phyloP scores from a whole-genome alignment of 2,113 vertebrate species.

The Gobius niger region DNA sequence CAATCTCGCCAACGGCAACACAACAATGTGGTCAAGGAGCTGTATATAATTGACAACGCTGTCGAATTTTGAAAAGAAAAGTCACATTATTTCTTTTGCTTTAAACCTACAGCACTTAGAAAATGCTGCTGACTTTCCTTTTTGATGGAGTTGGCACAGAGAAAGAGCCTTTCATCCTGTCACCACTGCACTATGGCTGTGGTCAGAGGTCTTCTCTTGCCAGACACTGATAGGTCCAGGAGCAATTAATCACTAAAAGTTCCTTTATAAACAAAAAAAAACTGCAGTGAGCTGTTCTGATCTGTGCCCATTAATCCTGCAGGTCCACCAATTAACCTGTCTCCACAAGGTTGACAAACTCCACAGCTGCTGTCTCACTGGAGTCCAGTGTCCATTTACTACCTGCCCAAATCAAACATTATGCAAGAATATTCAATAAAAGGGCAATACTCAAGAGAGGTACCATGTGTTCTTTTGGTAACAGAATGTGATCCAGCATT shows the following conservation, averaged over 20 bases:
- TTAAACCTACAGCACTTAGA: background rate
- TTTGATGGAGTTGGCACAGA: background rate
- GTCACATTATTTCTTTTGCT: background rate
- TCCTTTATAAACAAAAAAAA: background rate
- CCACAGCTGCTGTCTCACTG: background rate
- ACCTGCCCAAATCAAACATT: background rate
- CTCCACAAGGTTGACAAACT: background rate
- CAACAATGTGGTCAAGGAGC: background rate
- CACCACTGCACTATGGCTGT: conserved; percentile 23
- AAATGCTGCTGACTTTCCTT: background rate
- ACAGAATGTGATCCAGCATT: too few relatives aligned
- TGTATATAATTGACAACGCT: background rate
- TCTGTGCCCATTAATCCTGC: background rate
- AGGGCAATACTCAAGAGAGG: too few relatives aligned
- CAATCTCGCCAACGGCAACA: conserved; percentile 5
- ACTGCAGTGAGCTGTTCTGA: background rate
- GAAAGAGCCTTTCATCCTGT: background rate
- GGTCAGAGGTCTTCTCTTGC: conserved; percentile 17
- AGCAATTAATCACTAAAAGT: background rate
- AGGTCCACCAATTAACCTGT: conserved; percentile 1
- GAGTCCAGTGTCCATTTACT: conserved; percentile 2
- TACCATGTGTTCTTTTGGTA: too few relatives aligned
- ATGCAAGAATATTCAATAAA: background rate
- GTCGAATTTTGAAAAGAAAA: conserved; percentile 4
- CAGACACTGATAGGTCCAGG: background rate